Evolutionary conservation across 1,140 invertebrate species (phyloP), one percentile per base, ranked within the genome.

Genomic region (Papilio helenus): DNA sequence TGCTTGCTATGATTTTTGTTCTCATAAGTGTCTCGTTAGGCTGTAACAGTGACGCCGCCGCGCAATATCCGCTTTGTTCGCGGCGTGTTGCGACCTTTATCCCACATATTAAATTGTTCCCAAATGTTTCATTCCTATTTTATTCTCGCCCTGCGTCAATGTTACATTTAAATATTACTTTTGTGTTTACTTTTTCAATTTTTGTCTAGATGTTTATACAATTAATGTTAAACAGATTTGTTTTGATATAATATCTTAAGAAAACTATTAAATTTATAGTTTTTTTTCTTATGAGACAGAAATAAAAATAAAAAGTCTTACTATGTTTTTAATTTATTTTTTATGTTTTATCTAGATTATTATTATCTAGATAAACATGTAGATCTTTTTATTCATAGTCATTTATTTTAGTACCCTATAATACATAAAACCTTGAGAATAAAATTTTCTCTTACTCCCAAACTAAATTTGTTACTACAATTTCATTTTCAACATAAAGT

Each of bases 71-170:
- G 76, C 77, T 72, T 55, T 72, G 80, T 79, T 82, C 83, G 80
- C 81, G 79, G 79, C 83, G 81, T 85, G 85, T 81, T 81, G 79
- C 83, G 79, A 79, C 85, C 72, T 86, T 86, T 82, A 85, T 86
- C 85, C 83, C 72, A 82, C 82, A 89, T 89, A 88, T 88, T 88
- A 89, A 89, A 89, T 89, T 87, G 88, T 87, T 84, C 84, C 86
- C 88, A 88, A 89, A 85, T 88, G 86, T 88, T 86, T 72, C 86
- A 80, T 85, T 80, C 80, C 79, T 86, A 84, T 88, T 88, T 85
- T 86, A 86, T 87, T 85, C 82, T 76, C 79, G 79, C 61, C 72
- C 76, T 76, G 12, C 12, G 46, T 29, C 61, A 16, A 26, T 68
- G 14, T 68, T 34, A 68, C 61, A 68, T 34, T 55, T 76, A 58